A percentile compares a stretch with the other conserved stretches of the same genome.
Conservation (phyloP, 2,113 vertebrate species). For the Haliaeetus leucogaster region DNA sequence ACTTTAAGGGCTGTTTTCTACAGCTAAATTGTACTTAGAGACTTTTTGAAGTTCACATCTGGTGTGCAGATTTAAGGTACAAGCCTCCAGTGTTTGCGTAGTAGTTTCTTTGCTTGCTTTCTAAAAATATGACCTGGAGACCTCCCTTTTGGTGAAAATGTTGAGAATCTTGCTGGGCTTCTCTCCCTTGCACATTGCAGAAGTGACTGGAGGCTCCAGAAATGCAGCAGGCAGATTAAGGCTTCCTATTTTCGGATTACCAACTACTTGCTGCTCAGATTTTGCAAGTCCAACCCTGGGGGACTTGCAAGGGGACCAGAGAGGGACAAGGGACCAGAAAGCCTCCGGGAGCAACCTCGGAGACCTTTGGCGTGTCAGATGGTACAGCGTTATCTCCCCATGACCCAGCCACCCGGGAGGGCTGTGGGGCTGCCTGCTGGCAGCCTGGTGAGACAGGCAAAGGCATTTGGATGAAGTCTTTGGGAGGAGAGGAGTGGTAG, state of each 20-base stretch:
- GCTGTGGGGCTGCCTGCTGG: background rate
- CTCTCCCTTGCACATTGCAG: background rate
- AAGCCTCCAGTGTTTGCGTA: background rate
- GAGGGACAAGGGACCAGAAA: background rate
- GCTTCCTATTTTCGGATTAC: background rate
- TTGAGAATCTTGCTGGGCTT: background rate
- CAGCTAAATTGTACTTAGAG: background rate
- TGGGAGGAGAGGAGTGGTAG: background rate
- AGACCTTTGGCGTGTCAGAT: fast-evolving
- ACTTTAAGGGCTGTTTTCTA: background rate
- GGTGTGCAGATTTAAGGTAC: conserved; percentile 49
- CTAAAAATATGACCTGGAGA: background rate
- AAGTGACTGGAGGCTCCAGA: background rate
- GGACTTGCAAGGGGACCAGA: background rate
- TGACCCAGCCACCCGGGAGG: background rate
- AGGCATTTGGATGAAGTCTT: background rate
- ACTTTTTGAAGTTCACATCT: conserved; percentile 47
- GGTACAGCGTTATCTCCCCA: fast-evolving
- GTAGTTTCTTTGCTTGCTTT: background rate
- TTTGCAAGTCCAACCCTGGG: background rate
- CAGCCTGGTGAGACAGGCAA: background rate
- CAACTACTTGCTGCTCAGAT: background rate
- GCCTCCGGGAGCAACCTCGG: background rate
- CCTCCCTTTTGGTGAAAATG: background rate
- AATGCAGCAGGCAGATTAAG: background rate